Evolutionary conservation across 1,140 invertebrate genomes (phyloP).

Genomic region (Platyscapa corneri): DNA sequence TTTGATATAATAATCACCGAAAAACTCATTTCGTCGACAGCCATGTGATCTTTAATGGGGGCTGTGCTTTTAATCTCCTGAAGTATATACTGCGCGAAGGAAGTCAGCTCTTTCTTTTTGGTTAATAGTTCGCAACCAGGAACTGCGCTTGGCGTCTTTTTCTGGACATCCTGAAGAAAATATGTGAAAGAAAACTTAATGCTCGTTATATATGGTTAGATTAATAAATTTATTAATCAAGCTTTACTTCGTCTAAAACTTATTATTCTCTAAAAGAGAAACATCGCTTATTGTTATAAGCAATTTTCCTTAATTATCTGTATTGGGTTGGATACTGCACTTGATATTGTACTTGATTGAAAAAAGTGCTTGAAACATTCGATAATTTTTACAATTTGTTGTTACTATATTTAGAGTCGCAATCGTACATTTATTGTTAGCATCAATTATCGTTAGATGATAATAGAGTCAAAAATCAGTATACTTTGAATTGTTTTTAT

Average conservation of each 20-base stretch:
- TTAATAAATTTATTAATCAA: neutral
- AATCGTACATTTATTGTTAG: too few relatives aligned
- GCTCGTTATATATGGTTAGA: constrained; percentile 27
- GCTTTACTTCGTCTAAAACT: neutral
- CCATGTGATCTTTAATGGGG: constrained; percentile 72
- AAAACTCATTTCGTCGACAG: constrained; percentile 72
- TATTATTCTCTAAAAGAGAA: neutral
- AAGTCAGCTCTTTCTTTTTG: constrained; percentile 82
- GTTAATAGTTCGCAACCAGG: constrained; percentile 1
- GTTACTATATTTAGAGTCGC: too few relatives aligned
- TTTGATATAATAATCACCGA: constrained; percentile 75
- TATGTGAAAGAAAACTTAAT: constrained; percentile 28
- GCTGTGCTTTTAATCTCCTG: constrained; percentile 77
- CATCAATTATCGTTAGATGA: too few relatives aligned
- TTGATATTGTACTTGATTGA: too few relatives aligned
- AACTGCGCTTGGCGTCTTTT: constrained; percentile 62
- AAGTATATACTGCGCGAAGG: constrained; percentile 84
- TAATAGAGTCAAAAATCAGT: too few relatives aligned
- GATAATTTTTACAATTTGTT: too few relatives aligned
- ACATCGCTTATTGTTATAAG: too few relatives aligned
- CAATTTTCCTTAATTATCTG: too few relatives aligned
- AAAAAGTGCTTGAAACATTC: too few relatives aligned
- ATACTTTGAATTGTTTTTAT: too few relatives aligned
- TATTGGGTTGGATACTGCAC: too few relatives aligned
- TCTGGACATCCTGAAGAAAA: constrained; percentile 66